Base-by-base conservation (phyloP, 2,888 invertebrate species). In the Acanthopleura granulata region DNA sequence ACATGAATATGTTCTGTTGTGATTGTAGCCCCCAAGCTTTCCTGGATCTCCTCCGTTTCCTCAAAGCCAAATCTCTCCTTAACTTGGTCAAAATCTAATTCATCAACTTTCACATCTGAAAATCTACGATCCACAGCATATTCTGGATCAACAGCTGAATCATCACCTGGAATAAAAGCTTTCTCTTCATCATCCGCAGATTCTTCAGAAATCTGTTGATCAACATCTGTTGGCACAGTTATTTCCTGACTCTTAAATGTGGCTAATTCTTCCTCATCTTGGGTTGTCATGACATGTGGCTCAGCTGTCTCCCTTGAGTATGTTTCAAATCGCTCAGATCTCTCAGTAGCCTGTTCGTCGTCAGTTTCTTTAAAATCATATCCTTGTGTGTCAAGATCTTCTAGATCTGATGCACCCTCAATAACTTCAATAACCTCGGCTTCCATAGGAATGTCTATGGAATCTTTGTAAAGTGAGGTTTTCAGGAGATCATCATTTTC, bases 71-170 rank as follows among this genome's bases (percentile, higher is more conserved):
- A 66, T 25, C 29, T 22, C 25, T 66, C 66, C 29, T 66, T 66
- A 12, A 66, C 29, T 25, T 66, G 66, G 25, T 22, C 66, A 27
- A 66, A 66, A 25, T 73, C 73, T 30, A 72, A 50, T 74, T 76
- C 49, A 29, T 75, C 70, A 57, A 57, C 74, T 57, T 49, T 72
- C 15, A 70, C 74, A 73, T 78, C 76, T 74, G 57, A 29, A 73
- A 72, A 49, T 74, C 75, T 66, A 74, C 74, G 72, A 70, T 72
- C 75, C 25, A 73, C 74, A n/a, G 71, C 22, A 27, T n/a, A 18
- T 66, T 72, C 71, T 69, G 62, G 62, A 22, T 81, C 79, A 73
- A 78, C 77, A 69, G 74, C 51, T 49, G 49, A 69, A 27, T 72
- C 74, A 14, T 71, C 51, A 15, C 76, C 69, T 9, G 40, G 40